A percentile compares a stretch with the other conserved stretches of the same genome.
phyloP scores from a whole-genome alignment of 2,113 vertebrate genomes.

The Zosterops japonicus region DNA sequence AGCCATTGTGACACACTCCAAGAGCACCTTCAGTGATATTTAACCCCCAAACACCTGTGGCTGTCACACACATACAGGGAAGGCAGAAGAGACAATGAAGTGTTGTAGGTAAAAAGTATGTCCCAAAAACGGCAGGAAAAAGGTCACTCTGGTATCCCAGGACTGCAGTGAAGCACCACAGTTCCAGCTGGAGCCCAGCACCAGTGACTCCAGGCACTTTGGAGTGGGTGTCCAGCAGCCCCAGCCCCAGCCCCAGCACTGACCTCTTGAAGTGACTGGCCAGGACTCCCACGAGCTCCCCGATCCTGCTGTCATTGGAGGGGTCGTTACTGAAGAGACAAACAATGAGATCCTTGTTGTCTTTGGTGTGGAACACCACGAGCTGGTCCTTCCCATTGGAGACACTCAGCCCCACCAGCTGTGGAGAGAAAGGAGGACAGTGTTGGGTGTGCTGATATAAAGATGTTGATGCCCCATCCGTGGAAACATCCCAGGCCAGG shows the following conservation, averaged over 20 bases:
- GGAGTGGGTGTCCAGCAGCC: neutral
- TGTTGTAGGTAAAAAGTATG: rapidly evolving
- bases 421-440: conserved; percentile 2
- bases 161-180: neutral
- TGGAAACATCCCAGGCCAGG: rapidly evolving
- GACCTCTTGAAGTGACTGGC: conserved; percentile 96
- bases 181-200: neutral
- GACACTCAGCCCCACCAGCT: conserved; percentile 93
- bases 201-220: neutral
- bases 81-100: neutral
- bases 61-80: neutral
- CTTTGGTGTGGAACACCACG: conserved; percentile 96
- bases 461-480: neutral
- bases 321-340: conserved; percentile 88
- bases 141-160: neutral
- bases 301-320: conserved; percentile 87
- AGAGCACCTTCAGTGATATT: neutral
- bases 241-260: conserved; percentile 12
- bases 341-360: conserved; percentile 93
- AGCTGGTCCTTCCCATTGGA: conserved; percentile 97
- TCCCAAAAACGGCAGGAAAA: neutral
- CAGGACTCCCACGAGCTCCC: conserved; percentile 92
- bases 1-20: neutral
- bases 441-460: rapidly evolving
- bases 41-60: neutral